Conservation (phyloP, 2,113 vertebrate species). For the Echinops telfairi region DNA sequence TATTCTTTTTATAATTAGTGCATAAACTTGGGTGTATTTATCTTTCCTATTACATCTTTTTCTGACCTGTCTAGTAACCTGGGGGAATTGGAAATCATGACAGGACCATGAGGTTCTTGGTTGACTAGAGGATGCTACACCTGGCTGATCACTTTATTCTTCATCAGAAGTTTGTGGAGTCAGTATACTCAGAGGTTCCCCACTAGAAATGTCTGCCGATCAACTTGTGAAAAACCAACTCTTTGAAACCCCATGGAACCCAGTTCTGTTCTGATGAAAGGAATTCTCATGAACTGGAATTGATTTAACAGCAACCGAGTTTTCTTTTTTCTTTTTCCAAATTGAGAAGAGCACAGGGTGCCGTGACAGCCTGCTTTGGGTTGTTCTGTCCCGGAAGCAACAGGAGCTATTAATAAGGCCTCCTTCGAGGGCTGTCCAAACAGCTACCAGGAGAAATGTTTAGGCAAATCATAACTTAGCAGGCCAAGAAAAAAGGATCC, state of each 20-base stretch:
- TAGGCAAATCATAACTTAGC: background rate
- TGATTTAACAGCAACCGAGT: background rate
- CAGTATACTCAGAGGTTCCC: background rate
- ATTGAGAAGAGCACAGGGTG: accelerated
- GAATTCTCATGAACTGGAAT: background rate
- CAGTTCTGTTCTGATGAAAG: background rate
- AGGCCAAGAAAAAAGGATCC: background rate
- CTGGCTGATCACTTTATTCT: background rate
- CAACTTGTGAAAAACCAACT: background rate
- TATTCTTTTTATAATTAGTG: background rate
- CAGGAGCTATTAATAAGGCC: background rate
- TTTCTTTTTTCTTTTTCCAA: background rate
- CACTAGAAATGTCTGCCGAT: background rate
- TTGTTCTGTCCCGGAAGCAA: background rate
- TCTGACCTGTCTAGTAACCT: background rate
- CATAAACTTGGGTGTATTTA: background rate
- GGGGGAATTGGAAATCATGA: background rate
- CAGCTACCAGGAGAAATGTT: background rate
- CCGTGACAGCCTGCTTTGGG: background rate
- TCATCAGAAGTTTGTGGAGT: background rate
- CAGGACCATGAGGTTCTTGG: background rate
- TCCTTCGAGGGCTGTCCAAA: background rate
- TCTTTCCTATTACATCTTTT: background rate
- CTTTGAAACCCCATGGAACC: background rate
- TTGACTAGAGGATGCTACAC: background rate